Conservation (phyloP, 2,113 vertebrate genomes). For the Sinocyclocheilus anophthalmus region DNA sequence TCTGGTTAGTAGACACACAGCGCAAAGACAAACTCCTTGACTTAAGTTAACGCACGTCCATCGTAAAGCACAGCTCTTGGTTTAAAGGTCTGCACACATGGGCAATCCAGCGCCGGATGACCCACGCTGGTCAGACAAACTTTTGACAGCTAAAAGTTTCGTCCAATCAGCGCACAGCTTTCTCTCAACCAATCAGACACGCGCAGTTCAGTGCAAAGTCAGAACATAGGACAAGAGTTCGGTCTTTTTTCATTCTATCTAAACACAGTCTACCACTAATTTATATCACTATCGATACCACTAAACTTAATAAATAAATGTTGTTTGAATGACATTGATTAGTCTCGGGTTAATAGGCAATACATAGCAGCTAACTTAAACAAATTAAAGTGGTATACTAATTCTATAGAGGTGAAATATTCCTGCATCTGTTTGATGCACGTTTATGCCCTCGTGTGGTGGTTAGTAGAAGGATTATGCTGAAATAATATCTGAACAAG, state of each 20-base stretch:
- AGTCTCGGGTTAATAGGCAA: not conserved
- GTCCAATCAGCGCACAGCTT: slow-evolving; percentile 28
- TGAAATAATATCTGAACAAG: slow-evolving; percentile 19
- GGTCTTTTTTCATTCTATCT: not conserved
- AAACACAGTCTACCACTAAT: not conserved
- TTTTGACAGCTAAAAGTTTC: slow-evolving; percentile 46
- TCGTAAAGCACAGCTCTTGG: not conserved
- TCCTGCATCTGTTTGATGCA: not conserved
- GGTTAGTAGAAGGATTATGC: not conserved
- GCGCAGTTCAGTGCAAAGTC: not conserved
- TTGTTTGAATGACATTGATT: not conserved
- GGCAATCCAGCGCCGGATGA: not conserved
- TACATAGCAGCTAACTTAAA: not conserved
- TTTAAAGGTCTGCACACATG: not conserved
- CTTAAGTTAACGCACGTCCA: slow-evolving; percentile 22
- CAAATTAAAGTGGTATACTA: not conserved
- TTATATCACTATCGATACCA: not conserved
- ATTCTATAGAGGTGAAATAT: not conserved
- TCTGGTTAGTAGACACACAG: not conserved
- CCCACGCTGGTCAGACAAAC: not conserved
- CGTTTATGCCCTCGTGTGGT: slow-evolving; percentile 31
- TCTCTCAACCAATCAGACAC: slow-evolving; percentile 43
- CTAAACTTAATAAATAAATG: too few species aligned
- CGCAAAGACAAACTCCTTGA: not conserved
- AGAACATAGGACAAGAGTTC: not conserved